Conservation (phyloP, 2,888 invertebrate genomes). For the Drosophila buzzatii region DNA sequence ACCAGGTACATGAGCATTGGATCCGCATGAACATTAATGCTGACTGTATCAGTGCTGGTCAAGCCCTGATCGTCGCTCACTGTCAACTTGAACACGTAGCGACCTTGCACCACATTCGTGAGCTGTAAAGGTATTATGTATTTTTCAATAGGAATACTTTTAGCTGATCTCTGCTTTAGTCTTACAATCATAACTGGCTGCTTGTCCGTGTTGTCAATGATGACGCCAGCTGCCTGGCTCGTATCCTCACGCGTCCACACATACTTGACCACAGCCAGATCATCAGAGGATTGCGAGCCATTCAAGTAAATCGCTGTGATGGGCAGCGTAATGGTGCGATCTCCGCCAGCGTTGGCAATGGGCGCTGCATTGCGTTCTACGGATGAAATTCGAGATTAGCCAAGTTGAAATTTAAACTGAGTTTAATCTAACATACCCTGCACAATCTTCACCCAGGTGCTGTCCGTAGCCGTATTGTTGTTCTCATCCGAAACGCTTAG, state of each 20-base stretch:
- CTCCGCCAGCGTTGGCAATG: constrained; percentile 94
- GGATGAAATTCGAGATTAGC: neutral
- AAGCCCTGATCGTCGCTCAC: constrained; percentile 96
- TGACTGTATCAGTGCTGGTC: constrained; percentile 92
- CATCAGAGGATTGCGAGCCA: constrained; percentile 94
- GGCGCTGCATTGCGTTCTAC: constrained; percentile 95
- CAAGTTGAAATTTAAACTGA: rapidly evolving
- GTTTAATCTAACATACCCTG: constrained; percentile 87
- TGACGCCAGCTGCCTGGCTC: constrained; percentile 93
- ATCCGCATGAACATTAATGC: constrained; percentile 93
- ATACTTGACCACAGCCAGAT: constrained; percentile 93
- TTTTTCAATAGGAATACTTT: neutral
- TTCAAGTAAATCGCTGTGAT: constrained; percentile 91
- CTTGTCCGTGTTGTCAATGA: constrained; percentile 91
- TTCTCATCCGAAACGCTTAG: constrained; percentile 94
- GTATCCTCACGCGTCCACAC: constrained; percentile 92
- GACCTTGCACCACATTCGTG: constrained; percentile 93
- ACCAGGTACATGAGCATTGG: constrained; percentile 91
- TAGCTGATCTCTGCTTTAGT: neutral
- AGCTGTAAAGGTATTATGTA: constrained; percentile 85
- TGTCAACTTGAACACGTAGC: constrained; percentile 95
- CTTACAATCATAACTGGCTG: constrained; percentile 91
- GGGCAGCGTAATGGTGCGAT: constrained; percentile 92
- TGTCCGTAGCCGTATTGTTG: constrained; percentile 91
- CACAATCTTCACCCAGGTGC: constrained; percentile 91